Conservation (phyloP, 2,797 vertebrate genomes). For the Rhinatrema bivittatum region DNA sequence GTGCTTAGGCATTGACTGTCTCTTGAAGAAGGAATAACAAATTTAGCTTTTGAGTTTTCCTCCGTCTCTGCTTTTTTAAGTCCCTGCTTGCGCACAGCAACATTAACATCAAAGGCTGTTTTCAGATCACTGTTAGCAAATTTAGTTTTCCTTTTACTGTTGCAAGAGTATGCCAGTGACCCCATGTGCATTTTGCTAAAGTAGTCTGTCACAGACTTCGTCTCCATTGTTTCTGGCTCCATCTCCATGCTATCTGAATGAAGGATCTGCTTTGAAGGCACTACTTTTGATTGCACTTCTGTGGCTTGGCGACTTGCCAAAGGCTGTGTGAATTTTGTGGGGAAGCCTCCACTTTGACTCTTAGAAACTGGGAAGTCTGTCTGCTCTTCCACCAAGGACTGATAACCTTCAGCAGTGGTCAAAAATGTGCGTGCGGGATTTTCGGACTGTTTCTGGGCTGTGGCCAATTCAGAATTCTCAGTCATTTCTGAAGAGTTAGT, state of each 20-base stretch:
- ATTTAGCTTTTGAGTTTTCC: slow-evolving; percentile 75
- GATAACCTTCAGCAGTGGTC: slow-evolving; percentile 77
- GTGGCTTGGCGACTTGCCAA: slow-evolving; percentile 52
- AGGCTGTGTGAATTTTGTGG: slow-evolving; percentile 56
- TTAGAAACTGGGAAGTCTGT: slow-evolving; percentile 67
- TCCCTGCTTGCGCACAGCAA: slow-evolving; percentile 65
- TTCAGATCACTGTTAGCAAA: slow-evolving; percentile 63
- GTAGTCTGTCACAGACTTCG: slow-evolving; percentile 92
- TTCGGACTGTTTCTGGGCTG: slow-evolving; percentile 87
- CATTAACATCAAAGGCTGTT: slow-evolving; percentile 49
- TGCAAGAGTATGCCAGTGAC: slow-evolving; percentile 72
- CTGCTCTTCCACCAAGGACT: slow-evolving; percentile 74
- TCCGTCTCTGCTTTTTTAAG: slow-evolving; percentile 55
- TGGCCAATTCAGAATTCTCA: slow-evolving; percentile 89
- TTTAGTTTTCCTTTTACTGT: slow-evolving; percentile 74
- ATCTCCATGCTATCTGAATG: slow-evolving; percentile 90
- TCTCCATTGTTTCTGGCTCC: slow-evolving; percentile 98
- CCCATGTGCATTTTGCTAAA: slow-evolving; percentile 92
- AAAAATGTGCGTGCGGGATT: slow-evolving; percentile 80
- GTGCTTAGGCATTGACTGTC: slow-evolving; percentile 79
- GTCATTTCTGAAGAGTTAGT: slow-evolving; percentile 99
- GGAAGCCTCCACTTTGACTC: slow-evolving; percentile 44
- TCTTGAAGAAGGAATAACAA: slow-evolving; percentile 74
- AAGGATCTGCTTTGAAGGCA: slow-evolving; percentile 85
- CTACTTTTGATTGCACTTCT: slow-evolving; percentile 72